Evolutionary conservation across 2,113 vertebrate species (phyloP), one percentile per base, ranked within the genome.

Genomic region (Benitochromis conjunctus): DNA sequence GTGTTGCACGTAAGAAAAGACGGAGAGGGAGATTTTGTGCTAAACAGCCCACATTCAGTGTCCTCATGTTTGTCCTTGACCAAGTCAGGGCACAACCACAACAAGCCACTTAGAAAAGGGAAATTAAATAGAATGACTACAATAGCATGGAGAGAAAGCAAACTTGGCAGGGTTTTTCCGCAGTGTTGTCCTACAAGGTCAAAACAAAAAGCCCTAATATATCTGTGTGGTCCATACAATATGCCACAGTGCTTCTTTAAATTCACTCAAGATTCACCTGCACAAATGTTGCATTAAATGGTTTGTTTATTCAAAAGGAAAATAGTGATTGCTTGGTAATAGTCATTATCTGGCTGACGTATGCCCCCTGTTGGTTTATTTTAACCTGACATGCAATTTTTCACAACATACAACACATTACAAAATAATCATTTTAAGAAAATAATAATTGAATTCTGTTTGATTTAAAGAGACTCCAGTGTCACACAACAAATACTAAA

Each of bases 71-170:
- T 90, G 94, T 90, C 94, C 94, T 94, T 96, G 94, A 93, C 91
- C 88, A 93, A 84, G 48, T 77, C n/a, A 7, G 74, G 83, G 76
- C 31, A 66, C 86, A 82, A 94, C 58, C 82, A 94, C 83, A 92
- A 93, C 92, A 95, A 95, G 92, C 81, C 94, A 95, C 93, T 95
- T 94, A 86, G 89, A 91, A 88, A 93, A 90, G 90, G 94, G 94
- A 94, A 94, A 94, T 94, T 89, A 92, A 93, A 90, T 82, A 87
- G 88, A 90, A 91, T 16, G 36, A 88, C 74, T n/a, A 94, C 94
- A 94, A 95, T 94, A 81, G 94, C 57, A 21, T 12, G 24, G 74
- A 78, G 71, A 93, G 82, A 92, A 90, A 88, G 88, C 88, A 85
- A 80, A 82, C 80, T 62, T 86, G 86, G 88, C 81, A 86, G 91